Conservation (phyloP, 2,888 invertebrate genomes). For the Azorinus chamasolen region DNA sequence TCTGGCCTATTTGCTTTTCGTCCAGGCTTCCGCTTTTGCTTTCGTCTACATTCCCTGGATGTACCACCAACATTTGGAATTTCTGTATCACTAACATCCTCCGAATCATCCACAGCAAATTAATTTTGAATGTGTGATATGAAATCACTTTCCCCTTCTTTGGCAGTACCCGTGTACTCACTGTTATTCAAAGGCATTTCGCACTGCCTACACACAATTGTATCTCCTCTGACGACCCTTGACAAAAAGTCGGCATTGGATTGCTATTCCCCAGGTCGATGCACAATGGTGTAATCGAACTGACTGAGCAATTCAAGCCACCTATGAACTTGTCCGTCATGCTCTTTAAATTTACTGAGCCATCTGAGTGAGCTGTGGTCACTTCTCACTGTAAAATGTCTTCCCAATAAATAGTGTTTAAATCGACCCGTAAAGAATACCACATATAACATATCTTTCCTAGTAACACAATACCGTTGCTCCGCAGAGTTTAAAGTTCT, state of each 20-base stretch:
- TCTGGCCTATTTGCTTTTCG: background rate
- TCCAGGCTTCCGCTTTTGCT: background rate
- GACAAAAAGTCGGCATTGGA: conserved; percentile 11
- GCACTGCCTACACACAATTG: conserved; percentile 2
- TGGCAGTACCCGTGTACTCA: background rate
- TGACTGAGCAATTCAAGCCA: conserved; percentile 30
- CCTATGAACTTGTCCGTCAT: conserved; percentile 36
- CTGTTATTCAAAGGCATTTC: background rate
- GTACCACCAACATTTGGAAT: no score
- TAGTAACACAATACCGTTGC: conserved; percentile 51
- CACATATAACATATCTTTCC: conserved; percentile 51
- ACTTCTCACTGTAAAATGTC: conserved; percentile 51
- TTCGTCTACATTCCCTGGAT: no score
- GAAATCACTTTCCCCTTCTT: no score
- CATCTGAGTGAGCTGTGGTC: conserved; percentile 61
- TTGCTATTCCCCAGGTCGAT: conserved; percentile 6
- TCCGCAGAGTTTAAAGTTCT: conserved; percentile 32
- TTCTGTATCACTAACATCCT: no score
- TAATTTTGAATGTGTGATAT: no score
- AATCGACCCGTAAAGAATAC: conserved; percentile 57
- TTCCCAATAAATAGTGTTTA: conserved; percentile 53
- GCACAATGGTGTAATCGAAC: background rate
- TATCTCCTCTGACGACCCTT: background rate
- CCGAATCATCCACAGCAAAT: no score
- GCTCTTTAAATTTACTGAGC: conserved; percentile 52